phyloP scores from a whole-genome alignment of 2,888 invertebrate species.

The Pharmacophagus antenor region DNA sequence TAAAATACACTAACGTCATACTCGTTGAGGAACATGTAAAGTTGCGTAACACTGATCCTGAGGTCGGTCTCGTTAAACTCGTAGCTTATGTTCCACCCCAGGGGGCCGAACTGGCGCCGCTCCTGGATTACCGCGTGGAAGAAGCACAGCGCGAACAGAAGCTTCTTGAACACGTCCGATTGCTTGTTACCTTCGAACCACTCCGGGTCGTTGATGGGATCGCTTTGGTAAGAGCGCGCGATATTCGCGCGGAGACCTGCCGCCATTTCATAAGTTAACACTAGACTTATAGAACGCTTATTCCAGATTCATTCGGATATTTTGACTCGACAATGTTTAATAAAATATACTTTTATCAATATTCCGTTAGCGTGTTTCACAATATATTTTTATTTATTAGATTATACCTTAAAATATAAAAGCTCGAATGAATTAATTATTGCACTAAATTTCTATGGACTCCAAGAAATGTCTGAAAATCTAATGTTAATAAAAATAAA shows the following conservation, averaged over 20 bases:
- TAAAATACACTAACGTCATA: conserved; percentile 81
- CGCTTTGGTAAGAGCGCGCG: conserved; percentile 89
- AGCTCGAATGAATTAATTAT: too few relatives aligned
- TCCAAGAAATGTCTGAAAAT: too few relatives aligned
- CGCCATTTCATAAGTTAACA: background rate
- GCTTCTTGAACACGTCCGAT: conserved; percentile 87
- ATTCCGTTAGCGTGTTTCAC: too few relatives aligned
- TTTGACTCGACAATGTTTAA: too few relatives aligned
- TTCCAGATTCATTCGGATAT: too few relatives aligned
- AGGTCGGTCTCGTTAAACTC: conserved; percentile 98
- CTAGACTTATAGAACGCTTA: background rate
- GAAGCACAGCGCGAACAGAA: conserved; percentile 94
- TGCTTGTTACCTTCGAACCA: conserved; percentile 94
- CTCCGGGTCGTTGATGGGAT: conserved; percentile 92
- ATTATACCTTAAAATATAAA: too few relatives aligned
- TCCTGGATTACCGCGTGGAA: conserved; percentile 97
- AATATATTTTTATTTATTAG: too few relatives aligned
- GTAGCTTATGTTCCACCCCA: conserved; percentile 97
- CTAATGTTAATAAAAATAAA: too few relatives aligned
- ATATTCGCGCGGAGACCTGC: conserved; percentile 88
- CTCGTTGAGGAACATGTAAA: conserved; percentile 92
- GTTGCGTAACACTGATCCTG: conserved; percentile 91
- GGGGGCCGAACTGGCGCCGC: conserved; percentile 93
- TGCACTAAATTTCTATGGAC: too few relatives aligned
- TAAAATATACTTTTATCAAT: too few relatives aligned